phyloP scores from a whole-genome alignment of 1,140 invertebrate species.

The Orussus abietinus region DNA sequence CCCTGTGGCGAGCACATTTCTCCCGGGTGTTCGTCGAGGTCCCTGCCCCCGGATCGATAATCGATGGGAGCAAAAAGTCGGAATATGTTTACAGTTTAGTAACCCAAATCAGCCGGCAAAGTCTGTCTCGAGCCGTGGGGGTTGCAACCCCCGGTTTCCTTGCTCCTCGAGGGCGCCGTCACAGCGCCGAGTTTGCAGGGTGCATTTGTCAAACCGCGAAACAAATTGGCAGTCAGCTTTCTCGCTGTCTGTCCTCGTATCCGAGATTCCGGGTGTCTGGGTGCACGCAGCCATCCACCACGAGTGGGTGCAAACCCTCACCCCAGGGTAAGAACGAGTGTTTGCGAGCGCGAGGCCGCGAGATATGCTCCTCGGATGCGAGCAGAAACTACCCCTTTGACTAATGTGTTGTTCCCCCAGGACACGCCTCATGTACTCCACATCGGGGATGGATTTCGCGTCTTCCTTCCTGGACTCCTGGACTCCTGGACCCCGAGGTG shows the following conservation, averaged over 20 bases:
- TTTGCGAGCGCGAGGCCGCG: too few relatives aligned
- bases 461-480: too few relatives aligned
- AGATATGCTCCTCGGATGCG: too few relatives aligned
- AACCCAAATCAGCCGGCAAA: conserved; percentile 51
- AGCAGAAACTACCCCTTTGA: too few relatives aligned
- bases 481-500: too few relatives aligned
- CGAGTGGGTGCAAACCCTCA: too few relatives aligned
- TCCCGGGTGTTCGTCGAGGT: too few relatives aligned
- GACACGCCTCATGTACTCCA: conserved; percentile 40
- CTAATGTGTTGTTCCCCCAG: conserved; percentile 45
- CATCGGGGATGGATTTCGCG: too few relatives aligned
- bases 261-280: too few relatives aligned
- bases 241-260: conserved; percentile 3
- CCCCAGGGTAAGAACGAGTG: too few relatives aligned
- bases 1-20: too few relatives aligned
- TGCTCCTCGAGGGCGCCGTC: conserved; percentile 4
- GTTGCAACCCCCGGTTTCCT: too few relatives aligned
- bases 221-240: conserved; percentile 45
- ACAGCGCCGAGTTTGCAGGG: conserved; percentile 17
- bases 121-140: conserved; percentile 18
- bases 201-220: conserved; percentile 47
- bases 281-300: background rate
- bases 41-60: conserved; percentile 44
- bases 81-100: conserved; percentile 52
- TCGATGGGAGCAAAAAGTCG: conserved; percentile 44